phyloP scores from a whole-genome alignment of 37 sponge, comb jelly and placozoan genomes.

The Hormiphora californensis region DNA sequence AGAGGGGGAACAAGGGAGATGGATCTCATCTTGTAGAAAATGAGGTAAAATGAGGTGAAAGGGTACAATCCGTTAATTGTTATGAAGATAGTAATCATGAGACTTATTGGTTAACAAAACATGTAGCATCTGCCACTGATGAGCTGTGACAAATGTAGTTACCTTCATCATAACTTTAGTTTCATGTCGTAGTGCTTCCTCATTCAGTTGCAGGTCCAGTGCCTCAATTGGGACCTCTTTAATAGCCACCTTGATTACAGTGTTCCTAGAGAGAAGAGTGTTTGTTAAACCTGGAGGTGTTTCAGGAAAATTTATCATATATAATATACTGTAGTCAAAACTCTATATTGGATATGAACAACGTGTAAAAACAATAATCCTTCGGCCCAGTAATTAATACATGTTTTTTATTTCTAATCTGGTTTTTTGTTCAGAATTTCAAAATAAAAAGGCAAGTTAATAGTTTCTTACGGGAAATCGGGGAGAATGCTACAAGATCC shows the following conservation, averaged over 20 bases:
- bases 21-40: too few relatives aligned
- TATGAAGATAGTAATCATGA: too few relatives aligned
- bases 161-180: conserved; percentile 30
- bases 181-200: conserved; percentile 1
- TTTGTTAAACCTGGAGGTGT: too few relatives aligned
- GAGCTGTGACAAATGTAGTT: neutral
- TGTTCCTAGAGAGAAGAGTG: too few relatives aligned
- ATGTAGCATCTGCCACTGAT: neutral
- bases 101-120: too few relatives aligned
- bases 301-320: too few relatives aligned
- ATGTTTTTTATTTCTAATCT: neutral
- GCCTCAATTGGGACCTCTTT: neutral
- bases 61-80: neutral
- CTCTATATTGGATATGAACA: too few relatives aligned
- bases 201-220: neutral
- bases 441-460: neutral
- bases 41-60: neutral
- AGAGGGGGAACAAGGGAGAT: too few relatives aligned
- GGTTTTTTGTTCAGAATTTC: neutral
- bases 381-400: too few relatives aligned
- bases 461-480: neutral
- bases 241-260: conserved; percentile 28
- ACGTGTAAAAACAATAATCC: too few relatives aligned
- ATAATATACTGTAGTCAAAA: too few relatives aligned
- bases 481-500: neutral